Percentiles rank a stretch among this genome's conserved stretches.
phyloP scores from a whole-genome alignment of 2,113 vertebrate genomes.

The Mobula hypostoma region DNA sequence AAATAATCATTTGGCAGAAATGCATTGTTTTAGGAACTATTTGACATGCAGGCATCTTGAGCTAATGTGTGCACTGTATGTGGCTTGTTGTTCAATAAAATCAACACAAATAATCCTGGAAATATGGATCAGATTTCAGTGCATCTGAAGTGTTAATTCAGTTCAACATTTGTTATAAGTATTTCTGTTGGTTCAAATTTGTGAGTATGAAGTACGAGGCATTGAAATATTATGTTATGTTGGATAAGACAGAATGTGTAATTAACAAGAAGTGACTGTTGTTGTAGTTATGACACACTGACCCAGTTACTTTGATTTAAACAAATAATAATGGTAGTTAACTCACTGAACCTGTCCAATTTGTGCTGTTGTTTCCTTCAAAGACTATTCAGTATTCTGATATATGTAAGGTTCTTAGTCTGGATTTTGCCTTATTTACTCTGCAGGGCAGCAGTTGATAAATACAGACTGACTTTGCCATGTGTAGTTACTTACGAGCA shows the following conservation, averaged over 20 bases:
- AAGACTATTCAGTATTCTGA: neutral
- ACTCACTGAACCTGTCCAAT: neutral
- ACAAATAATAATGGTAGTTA: neutral
- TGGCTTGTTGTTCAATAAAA: neutral
- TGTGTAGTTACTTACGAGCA: neutral
- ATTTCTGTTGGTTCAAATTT: neutral
- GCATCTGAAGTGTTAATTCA: neutral
- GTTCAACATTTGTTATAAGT: neutral
- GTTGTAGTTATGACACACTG: neutral
- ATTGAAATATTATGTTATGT: neutral
- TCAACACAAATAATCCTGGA: neutral
- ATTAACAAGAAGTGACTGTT: neutral
- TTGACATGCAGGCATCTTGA: neutral
- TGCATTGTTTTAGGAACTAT: neutral
- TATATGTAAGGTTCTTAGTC: neutral
- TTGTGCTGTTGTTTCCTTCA: neutral
- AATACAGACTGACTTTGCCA: neutral
- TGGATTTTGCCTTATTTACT: neutral
- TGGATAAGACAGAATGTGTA: neutral
- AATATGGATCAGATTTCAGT: neutral
- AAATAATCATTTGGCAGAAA: neutral
- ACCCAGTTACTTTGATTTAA: neutral
- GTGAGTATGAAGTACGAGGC: neutral
- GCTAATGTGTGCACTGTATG: neutral
- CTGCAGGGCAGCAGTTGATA: constrained; percentile 8